These are phyloP conservation scores for Psittacula echo DNA, from an alignment of 2,797 vertebrate genomes.

Conservation along the genomic window DNA sequence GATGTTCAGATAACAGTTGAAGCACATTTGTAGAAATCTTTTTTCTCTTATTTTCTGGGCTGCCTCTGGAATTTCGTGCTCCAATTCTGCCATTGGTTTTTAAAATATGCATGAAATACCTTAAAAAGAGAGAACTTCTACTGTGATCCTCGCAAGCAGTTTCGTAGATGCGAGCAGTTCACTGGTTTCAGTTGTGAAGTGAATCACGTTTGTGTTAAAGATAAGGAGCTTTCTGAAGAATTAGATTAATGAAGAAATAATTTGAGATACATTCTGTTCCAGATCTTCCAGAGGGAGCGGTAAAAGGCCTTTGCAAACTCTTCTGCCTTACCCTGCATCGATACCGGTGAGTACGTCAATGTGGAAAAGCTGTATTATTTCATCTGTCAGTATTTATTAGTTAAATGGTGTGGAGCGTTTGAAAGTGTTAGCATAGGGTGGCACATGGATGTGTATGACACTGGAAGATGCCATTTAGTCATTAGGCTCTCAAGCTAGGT, in stretches of 20 bases:
- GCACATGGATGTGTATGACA: background rate
- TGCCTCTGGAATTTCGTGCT: rapidly evolving
- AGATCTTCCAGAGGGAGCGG: slow-evolving; percentile 94
- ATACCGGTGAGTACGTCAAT: slow-evolving; percentile 83
- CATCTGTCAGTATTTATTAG: background rate
- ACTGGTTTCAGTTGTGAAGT: background rate
- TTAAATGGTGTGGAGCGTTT: background rate
- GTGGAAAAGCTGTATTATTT: background rate
- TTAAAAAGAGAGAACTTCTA: background rate
- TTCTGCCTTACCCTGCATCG: slow-evolving; percentile 96
- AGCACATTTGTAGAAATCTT: background rate
- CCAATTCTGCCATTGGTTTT: background rate
- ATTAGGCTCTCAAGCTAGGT: background rate
- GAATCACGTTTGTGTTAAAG: background rate
- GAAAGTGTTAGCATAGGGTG: background rate
- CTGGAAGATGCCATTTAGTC: background rate
- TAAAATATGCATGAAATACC: background rate
- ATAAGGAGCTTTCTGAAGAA: background rate
- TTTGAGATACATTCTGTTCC: slow-evolving; percentile 51
- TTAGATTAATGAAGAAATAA: background rate
- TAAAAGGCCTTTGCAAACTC: slow-evolving; percentile 95
- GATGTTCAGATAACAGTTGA: background rate
- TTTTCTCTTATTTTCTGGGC: background rate
- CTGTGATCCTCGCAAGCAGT: background rate
- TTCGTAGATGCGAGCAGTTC: rapidly evolving